Conservation (phyloP, 2,888 invertebrate species). For the Griposia aprilina region DNA sequence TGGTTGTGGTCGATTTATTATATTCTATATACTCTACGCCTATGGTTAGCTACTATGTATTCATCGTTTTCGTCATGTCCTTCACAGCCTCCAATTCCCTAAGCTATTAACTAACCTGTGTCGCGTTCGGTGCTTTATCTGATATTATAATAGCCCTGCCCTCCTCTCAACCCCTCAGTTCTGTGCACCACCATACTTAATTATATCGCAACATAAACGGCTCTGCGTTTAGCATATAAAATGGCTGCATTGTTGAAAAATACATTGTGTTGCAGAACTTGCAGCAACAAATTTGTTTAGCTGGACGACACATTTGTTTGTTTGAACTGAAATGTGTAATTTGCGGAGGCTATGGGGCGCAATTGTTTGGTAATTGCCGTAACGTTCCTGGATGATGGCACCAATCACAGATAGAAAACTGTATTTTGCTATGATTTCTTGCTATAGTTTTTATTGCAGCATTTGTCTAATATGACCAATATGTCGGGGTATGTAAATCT, state of each 20-base stretch:
- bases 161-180: conserved; percentile 6
- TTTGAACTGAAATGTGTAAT: conserved; percentile 18
- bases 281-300: conserved; percentile 16
- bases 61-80: background rate
- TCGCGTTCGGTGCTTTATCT: conserved; percentile 21
- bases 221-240: conserved; percentile 36
- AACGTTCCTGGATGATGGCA: background rate
- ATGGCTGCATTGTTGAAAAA: conserved; percentile 19
- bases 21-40: background rate
- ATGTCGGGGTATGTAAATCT: background rate
- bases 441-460: background rate
- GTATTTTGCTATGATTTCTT: background rate
- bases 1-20: background rate
- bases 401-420: background rate
- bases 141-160: conserved; percentile 11
- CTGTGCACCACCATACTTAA: conserved; percentile 29
- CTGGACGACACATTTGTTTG: conserved; percentile 27
- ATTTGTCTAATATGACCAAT: background rate
- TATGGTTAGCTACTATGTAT: background rate
- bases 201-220: conserved; percentile 28
- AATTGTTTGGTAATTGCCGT: conserved; percentile 20
- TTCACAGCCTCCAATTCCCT: conserved; percentile 24
- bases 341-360: background rate
- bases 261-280: conserved; percentile 19
- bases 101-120: conserved; percentile 37